Conservation (phyloP, 2,797 vertebrate species). For the Cryptoblepharus egeriae region DNA sequence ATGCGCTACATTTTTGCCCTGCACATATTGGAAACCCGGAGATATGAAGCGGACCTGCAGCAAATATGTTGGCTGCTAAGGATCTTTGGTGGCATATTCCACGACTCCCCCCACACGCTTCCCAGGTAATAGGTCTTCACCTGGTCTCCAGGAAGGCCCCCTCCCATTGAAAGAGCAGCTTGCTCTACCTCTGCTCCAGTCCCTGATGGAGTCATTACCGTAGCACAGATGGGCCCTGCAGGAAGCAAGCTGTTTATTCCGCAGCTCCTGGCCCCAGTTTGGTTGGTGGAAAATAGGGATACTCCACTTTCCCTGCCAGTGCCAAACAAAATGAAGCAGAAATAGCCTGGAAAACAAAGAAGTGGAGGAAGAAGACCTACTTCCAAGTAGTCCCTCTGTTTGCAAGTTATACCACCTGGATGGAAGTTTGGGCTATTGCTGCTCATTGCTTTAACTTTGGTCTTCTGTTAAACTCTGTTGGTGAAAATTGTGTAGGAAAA, state of each 20-base stretch:
- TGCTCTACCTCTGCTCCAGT: background rate
- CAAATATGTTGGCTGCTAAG: accelerated
- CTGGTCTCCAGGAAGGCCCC: background rate
- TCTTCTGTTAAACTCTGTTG: background rate
- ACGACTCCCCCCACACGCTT: background rate
- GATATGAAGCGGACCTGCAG: accelerated
- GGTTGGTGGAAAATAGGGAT: background rate
- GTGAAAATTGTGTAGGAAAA: background rate
- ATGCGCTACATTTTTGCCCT: too few relatives aligned
- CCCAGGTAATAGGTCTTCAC: accelerated
- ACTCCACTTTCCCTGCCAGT: background rate
- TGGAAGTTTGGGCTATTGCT: too few relatives aligned
- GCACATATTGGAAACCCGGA: background rate
- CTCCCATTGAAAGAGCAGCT: background rate
- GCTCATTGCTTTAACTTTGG: background rate
- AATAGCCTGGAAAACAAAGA: too few relatives aligned
- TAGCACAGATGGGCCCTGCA: constrained; percentile 8
- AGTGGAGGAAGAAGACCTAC: background rate
- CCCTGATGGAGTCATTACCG: constrained; percentile 2
- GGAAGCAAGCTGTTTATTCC: accelerated
- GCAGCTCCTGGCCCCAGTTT: accelerated
- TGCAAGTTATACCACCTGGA: background rate
- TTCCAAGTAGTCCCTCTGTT: background rate
- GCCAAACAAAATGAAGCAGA: background rate
- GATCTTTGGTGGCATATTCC: too few relatives aligned